phyloP scores from a whole-genome alignment of 2,797 vertebrate genomes.

The Onychomys torridus region DNA sequence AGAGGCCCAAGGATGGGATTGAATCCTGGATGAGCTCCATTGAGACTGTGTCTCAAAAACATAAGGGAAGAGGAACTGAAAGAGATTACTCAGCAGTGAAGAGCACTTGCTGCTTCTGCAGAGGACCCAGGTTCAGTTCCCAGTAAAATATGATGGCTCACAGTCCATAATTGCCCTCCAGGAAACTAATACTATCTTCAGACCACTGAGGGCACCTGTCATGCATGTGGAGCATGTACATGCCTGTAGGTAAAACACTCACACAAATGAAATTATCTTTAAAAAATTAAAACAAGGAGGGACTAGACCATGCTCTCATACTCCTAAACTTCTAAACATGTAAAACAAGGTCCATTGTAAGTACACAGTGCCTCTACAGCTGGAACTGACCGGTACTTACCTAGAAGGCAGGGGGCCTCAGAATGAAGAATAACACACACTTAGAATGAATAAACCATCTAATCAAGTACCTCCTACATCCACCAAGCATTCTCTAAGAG shows the following conservation, averaged over 20 bases:
- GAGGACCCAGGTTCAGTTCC: neutral
- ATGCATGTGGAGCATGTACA: neutral
- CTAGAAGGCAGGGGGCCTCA: neutral
- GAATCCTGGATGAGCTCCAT: neutral
- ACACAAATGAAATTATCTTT: neutral
- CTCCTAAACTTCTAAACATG: neutral
- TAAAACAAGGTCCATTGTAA: neutral
- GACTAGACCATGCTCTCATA: neutral
- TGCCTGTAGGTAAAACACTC: neutral
- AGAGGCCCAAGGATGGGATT: neutral
- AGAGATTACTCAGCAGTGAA: neutral
- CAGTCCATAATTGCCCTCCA: neutral
- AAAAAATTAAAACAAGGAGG: neutral
- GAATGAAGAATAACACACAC: neutral
- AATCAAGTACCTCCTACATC: neutral
- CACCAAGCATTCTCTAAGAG: neutral
- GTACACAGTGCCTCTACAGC: fast-evolving
- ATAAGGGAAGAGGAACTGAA: neutral
- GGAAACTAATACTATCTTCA: neutral
- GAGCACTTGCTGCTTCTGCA: neutral
- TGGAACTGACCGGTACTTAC: neutral
- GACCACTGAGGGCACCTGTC: neutral
- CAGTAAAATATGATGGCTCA: neutral
- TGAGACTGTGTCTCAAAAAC: neutral
- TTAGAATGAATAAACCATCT: neutral